Base-by-base conservation (phyloP, 1,140 invertebrate species). In the Drosophila micromelanica region DNA sequence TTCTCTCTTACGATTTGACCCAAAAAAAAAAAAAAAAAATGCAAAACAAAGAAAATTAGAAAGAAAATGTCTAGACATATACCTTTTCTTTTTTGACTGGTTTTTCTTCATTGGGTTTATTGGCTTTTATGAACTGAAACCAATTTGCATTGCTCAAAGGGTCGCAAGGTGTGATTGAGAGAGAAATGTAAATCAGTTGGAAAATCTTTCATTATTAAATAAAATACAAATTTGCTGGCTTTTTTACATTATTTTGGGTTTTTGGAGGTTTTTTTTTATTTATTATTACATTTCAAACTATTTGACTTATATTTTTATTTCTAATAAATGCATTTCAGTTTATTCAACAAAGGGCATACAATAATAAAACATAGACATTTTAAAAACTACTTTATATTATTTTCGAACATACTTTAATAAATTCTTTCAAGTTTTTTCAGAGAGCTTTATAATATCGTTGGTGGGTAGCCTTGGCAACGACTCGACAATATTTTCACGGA, bases 1-100 rank as follows among this genome's bases (percentile, higher is more conserved):
- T 38, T 45, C 38, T 46, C 35, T 23, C 17, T 20, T 23, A 32
- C 51, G 7, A 45, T 68, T 40, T 38, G 46, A 59, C 54, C 37
- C 40, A 63, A 4, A 74, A 59, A 63, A 9, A 20, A 11, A 45
- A 20, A 35, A 5, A 4, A 74, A 59, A 69, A 9, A 45, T 5
- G 23, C 17, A 5, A 46, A 45, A 13, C 8, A n/a, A 59, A 11
- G 3, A 17, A 5, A 52, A 52, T 35, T 35, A 8, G 30, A 20
- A 20, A 37, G 30, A 45, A 57, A 51, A 52, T 40, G 76, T 78
- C 74, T 78, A 78, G 76, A 78, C 76, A 48, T 40, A 56, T 8
- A 40, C 51, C 69, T 43, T 54, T 51, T 27, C 20, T 12, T 11
- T 12, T 40, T n/a, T 40, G 11, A n/a, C 15, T 23, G 35, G 17